Conservation (phyloP, 1,140 invertebrate species). For the Chionoecetes opilio region DNA sequence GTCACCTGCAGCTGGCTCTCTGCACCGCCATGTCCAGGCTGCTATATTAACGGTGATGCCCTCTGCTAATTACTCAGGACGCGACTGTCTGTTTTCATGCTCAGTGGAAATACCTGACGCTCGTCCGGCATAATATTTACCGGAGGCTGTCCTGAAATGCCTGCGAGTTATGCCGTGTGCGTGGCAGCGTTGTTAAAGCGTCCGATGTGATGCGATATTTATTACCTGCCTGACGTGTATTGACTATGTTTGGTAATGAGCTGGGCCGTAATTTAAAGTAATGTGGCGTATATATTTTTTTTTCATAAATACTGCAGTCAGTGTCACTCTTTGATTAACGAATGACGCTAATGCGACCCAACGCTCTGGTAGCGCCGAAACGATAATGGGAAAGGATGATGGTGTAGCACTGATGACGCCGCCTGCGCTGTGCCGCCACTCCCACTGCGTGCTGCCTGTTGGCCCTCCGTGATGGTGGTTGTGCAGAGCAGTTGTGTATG, state of each 20-base stretch:
- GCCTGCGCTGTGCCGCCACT: not conserved
- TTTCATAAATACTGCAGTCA: constrained; percentile 30
- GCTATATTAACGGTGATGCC: constrained; percentile 27
- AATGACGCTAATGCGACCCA: not conserved
- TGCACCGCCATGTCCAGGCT: not conserved
- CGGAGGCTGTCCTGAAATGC: not conserved
- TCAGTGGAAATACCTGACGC: not conserved
- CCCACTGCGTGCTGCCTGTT: not conserved
- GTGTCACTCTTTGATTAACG: not conserved
- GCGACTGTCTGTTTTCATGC: constrained; percentile 18
- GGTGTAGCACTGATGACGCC: not conserved
- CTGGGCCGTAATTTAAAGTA: constrained; percentile 10
- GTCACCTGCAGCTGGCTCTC: not conserved
- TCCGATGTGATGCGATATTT: constrained; percentile 19
- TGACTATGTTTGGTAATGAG: constrained; percentile 29
- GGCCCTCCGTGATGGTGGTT: too few species aligned
- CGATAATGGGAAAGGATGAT: not conserved
- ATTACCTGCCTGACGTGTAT: not conserved
- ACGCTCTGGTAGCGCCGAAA: not conserved
- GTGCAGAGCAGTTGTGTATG: too few species aligned
- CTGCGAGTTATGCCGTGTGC: not conserved
- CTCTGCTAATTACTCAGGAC: constrained; percentile 8
- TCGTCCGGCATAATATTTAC: constrained; percentile 18
- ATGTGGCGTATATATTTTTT: not conserved
- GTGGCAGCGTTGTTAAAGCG: constrained; percentile 6